A percentile compares a stretch with the other conserved stretches of the same genome.
Conservation (phyloP, 2,113 vertebrate genomes). For the Catagonus wagneri region DNA sequence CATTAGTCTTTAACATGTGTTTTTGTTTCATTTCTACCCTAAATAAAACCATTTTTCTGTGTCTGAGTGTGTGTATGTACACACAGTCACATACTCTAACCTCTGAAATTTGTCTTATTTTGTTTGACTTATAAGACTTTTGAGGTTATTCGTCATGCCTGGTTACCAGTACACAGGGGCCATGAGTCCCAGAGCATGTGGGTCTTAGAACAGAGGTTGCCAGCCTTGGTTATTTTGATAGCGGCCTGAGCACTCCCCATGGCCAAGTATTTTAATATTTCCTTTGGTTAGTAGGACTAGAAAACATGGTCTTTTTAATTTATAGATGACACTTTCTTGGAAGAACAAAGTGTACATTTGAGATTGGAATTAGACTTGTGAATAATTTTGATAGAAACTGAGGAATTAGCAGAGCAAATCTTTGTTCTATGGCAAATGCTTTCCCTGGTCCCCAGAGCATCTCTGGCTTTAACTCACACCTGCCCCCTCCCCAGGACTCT, state of each 20-base stretch:
- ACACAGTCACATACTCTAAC: rapidly evolving
- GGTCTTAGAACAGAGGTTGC: background rate
- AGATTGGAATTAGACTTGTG: conserved; percentile 42
- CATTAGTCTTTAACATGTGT: background rate
- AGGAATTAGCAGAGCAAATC: background rate
- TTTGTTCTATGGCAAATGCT: background rate
- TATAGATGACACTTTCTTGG: conserved; percentile 56
- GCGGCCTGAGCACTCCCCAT: background rate
- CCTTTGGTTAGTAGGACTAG: conserved; percentile 12
- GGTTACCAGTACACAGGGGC: background rate
- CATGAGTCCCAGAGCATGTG: rapidly evolving
- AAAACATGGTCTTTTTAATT: conserved; percentile 56
- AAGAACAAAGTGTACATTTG: background rate
- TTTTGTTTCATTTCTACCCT: conserved; percentile 36
- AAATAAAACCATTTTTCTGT: background rate
- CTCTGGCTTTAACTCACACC: background rate
- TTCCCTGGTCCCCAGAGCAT: background rate
- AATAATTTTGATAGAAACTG: conserved; percentile 23
- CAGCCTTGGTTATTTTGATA: background rate
- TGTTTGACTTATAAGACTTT: conserved; percentile 47
- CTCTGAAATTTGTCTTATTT: conserved; percentile 47
- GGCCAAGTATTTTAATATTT: conserved; percentile 51
- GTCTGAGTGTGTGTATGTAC: background rate
- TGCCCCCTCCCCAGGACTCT: background rate
- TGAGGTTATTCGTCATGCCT: background rate